These are phyloP conservation scores for Caenorhabditis becei DNA, from an alignment of 2,888 invertebrate species.

Conservation along the genomic window DNA sequence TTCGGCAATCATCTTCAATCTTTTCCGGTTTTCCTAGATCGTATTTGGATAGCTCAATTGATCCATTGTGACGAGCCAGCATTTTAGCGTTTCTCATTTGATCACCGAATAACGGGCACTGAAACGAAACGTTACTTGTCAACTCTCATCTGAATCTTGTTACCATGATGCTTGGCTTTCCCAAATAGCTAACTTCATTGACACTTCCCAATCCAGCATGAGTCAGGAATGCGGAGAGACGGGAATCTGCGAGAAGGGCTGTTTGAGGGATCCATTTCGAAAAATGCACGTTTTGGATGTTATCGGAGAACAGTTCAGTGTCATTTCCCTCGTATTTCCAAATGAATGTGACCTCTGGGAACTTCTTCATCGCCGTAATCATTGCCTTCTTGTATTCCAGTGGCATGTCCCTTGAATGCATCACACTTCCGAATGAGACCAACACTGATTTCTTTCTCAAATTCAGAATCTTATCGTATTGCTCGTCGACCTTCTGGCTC, in stretches of 20 bases:
- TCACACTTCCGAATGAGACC: conserved; percentile 46
- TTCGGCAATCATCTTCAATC: conserved; percentile 31
- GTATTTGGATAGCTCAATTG: conserved; percentile 54
- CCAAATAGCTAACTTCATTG: conserved; percentile 54
- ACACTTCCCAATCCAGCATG: conserved; percentile 58
- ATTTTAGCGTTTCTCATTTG: conserved; percentile 69
- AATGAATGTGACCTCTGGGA: conserved; percentile 56
- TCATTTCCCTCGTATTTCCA: conserved; percentile 62
- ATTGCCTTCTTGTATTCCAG: conserved; percentile 17
- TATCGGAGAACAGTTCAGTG: conserved; percentile 8
- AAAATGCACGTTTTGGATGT: conserved; percentile 37
- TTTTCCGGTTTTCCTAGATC: conserved; percentile 50
- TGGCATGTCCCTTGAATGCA: conserved; percentile 44
- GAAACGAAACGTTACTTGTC: no score
- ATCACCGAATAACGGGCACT: conserved; percentile 66
- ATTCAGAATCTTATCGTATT: conserved; percentile 30
- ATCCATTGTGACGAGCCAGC: conserved; percentile 62
- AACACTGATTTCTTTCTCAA: conserved; percentile 28
- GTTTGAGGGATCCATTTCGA: conserved; percentile 60
- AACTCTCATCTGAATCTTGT: no score
- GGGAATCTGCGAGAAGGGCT: conserved; percentile 35
- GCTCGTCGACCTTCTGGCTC: conserved; percentile 13
- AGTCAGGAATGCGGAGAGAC: conserved; percentile 53
- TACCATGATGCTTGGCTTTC: conserved; percentile 44
- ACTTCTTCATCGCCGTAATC: conserved; percentile 5